Evolutionary conservation across 2,888 invertebrate species (phyloP).

Genomic region (Cremastobaeus sp.): DNA sequence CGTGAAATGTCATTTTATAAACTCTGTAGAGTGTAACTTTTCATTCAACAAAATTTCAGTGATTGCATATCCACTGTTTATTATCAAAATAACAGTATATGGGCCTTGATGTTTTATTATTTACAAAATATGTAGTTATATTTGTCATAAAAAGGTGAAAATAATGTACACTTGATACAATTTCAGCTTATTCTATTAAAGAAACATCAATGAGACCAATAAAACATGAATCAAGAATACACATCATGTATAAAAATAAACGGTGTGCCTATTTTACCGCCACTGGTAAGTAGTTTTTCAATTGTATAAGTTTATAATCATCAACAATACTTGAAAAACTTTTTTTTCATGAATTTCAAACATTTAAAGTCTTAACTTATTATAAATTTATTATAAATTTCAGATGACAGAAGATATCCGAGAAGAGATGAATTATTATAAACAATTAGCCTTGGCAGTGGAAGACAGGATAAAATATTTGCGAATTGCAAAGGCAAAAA

Average conservation of each 20-base stretch:
- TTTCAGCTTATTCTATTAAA: too few species aligned
- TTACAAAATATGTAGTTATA: too few species aligned
- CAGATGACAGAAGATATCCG: conserved; percentile 84
- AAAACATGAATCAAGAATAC: conserved; percentile 69
- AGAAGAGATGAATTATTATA: conserved; percentile 84
- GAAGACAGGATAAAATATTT: conserved; percentile 80
- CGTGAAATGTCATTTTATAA: too few species aligned
- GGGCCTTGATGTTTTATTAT: too few species aligned
- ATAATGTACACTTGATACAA: too few species aligned
- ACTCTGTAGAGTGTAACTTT: too few species aligned
- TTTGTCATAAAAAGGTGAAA: too few species aligned
- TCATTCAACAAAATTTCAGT: too few species aligned
- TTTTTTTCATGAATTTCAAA: too few species aligned
- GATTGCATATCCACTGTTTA: too few species aligned
- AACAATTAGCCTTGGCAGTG: conserved; percentile 83
- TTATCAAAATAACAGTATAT: too few species aligned
- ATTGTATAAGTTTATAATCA: neutral
- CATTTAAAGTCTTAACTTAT: neutral
- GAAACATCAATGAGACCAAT: too few species aligned
- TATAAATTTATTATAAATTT: conserved; percentile 64
- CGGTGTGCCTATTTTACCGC: conserved; percentile 86
- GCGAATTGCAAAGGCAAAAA: conserved; percentile 35
- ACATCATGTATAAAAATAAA: conserved; percentile 86
- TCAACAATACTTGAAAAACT: neutral
- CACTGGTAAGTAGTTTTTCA: conserved; percentile 81